phyloP scores from a whole-genome alignment of 2,888 invertebrate species.

The Drosophila pseudotalamancana region DNA sequence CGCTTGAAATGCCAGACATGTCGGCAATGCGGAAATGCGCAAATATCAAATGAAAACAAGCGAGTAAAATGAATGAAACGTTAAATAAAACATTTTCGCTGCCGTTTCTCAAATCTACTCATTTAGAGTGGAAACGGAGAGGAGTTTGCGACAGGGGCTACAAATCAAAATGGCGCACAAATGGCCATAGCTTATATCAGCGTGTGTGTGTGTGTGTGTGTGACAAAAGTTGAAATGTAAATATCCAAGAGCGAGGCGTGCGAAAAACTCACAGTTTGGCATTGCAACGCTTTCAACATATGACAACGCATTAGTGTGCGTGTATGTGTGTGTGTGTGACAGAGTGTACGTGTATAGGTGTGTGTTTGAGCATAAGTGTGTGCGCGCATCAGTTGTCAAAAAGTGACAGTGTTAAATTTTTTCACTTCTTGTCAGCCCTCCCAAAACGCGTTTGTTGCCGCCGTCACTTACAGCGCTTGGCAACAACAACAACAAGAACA shows the following conservation, averaged over 20 bases:
- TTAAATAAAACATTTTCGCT: conserved; percentile 70
- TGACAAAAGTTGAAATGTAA: conserved; percentile 74
- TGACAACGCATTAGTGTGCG: conserved; percentile 48
- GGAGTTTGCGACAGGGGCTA: conserved; percentile 9
- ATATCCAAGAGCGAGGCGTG: conserved; percentile 56
- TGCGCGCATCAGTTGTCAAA: conserved; percentile 55
- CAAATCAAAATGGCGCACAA: conserved; percentile 69
- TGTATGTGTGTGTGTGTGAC: not conserved
- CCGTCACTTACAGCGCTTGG: conserved; percentile 5
- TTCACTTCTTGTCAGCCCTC: conserved; percentile 20
- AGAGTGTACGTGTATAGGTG: not conserved
- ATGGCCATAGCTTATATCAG: not conserved
- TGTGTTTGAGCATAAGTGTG: conserved; percentile 7
- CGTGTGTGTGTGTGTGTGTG: conserved; percentile 4
- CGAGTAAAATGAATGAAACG: conserved; percentile 45
- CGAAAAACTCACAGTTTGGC: conserved; percentile 36
- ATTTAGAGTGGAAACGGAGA: conserved; percentile 31
- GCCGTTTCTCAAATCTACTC: conserved; percentile 55
- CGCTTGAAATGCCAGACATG: conserved; percentile 67
- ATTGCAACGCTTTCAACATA: conserved; percentile 50
- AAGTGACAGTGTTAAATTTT: conserved; percentile 74
- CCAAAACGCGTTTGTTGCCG: conserved; percentile 22
- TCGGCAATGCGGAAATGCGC: conserved; percentile 77
- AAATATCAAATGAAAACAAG: conserved; percentile 72
- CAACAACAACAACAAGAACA: conserved; percentile 2